Conservation (phyloP, 2,888 invertebrate genomes). For the Lapara coniferarum region DNA sequence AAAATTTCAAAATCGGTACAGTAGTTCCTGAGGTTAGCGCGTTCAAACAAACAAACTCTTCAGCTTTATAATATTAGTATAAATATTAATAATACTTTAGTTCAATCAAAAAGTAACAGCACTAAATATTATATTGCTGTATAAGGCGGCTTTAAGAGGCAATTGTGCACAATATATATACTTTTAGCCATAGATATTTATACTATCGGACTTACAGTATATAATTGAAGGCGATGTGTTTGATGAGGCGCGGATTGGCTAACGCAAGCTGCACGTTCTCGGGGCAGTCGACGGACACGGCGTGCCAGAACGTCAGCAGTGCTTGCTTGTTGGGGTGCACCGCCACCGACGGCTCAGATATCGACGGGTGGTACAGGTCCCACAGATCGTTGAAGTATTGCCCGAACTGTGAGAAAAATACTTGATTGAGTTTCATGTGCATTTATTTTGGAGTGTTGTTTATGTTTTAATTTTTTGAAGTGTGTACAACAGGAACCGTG, state of each 20-base stretch:
- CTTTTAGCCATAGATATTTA: background rate
- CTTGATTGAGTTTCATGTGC: too few species aligned
- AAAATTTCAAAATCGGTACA: too few species aligned
- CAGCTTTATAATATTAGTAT: too few species aligned
- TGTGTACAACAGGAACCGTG: too few species aligned
- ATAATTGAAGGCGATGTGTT: slow-evolving; percentile 98
- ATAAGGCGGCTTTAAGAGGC: too few species aligned
- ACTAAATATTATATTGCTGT: too few species aligned
- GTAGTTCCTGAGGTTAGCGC: too few species aligned
- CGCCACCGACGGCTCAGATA: slow-evolving; percentile 96
- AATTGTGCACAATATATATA: too few species aligned
- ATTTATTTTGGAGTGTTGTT: background rate
- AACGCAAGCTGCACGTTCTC: slow-evolving; percentile 96
- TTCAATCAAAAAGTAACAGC: too few species aligned
- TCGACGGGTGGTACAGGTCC: slow-evolving; percentile 96
- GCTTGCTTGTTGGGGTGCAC: slow-evolving; percentile 98
- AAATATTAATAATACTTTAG: too few species aligned
- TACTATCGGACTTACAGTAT: slow-evolving; percentile 89
- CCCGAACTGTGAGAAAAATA: slow-evolving; percentile 88
- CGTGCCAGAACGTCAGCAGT: slow-evolving; percentile 96
- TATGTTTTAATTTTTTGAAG: background rate
- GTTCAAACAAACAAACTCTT: too few species aligned
- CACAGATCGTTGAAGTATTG: slow-evolving; percentile 95
- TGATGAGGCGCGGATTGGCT: slow-evolving; percentile 93
- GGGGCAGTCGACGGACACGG: slow-evolving; percentile 95